Base-by-base conservation (phyloP, 2,888 invertebrate species). In the Germaria angustata region DNA sequence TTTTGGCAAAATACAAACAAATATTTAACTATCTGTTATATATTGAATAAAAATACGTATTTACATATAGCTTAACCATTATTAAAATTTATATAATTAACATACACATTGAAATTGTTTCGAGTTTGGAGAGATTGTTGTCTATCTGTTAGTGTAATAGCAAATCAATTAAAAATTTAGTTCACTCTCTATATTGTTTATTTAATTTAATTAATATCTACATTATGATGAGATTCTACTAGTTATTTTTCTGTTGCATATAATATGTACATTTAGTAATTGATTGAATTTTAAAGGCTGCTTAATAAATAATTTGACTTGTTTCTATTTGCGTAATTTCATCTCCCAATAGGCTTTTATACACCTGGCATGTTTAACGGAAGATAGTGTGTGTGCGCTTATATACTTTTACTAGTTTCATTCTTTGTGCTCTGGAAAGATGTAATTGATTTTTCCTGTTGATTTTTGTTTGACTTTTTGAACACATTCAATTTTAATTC, bases 231-330 rank as follows among this genome's bases (percentile, higher is more conserved):
- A 77, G 73, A 82, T 85, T 82, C 78, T 61, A 66, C 41, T 75
- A 72, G 2, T 28, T 61, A n/a, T 61, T 20, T 57, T 36, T 55
- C n/a, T 41, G 59, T 17, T 61, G 55, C 36, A 22, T 34, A 34
- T 49, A 32, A 51, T 80, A 75, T 69, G 15, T 69, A 81, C 63
- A 73, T 68, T 41, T 61, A 68, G 22, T 81, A 73, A 81, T 81
- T 78, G 72, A 77, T 81, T 77, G 68, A 72, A 51, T 81, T 69
- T 36, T 5, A 72, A 72, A 71, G 55, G 75, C 65, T 57, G 63
- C 49, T 51, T 69, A 49, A 32, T 55, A 77, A 78, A 53, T 77
- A 81, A 81, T 78, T 81, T 81, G 72, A 81, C 81, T 78, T 72
- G 53, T 68, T 71, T 57, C 41, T 68, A 73, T 49, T 76, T 71